phyloP scores from a whole-genome alignment of 2,888 invertebrate species.

The Schrankia costaestrigalis region DNA sequence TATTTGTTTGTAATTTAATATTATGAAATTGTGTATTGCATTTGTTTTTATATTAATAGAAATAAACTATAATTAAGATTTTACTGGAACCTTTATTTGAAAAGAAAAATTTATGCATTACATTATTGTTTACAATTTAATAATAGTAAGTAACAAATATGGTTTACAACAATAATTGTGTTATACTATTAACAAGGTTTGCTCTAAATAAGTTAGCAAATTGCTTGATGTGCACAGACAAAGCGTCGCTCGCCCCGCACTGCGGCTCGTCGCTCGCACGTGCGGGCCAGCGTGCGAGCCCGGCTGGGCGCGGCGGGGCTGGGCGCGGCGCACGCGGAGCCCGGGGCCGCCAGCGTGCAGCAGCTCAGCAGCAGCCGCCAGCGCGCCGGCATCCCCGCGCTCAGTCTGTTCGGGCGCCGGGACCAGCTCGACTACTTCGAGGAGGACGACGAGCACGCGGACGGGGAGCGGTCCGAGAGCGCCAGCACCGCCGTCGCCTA shows the following conservation, averaged over 20 bases:
- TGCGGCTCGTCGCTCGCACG: constrained; percentile 63
- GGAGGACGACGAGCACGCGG: constrained; percentile 62
- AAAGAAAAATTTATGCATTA: too few relatives aligned
- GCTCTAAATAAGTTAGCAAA: too few relatives aligned
- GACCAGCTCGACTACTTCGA: constrained; percentile 87
- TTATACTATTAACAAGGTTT: too few relatives aligned
- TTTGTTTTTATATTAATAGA: too few relatives aligned
- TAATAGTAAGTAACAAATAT: too few relatives aligned
- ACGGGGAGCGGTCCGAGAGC: constrained; percentile 42
- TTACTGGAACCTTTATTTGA: too few relatives aligned
- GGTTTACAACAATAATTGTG: too few relatives aligned
- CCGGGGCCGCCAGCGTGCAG: constrained; percentile 21
- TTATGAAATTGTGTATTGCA: too few relatives aligned
- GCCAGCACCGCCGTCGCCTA: constrained; percentile 62
- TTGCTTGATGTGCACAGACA: constrained; percentile 35
- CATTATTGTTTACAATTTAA: too few relatives aligned
- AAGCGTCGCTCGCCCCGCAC: constrained; percentile 59
- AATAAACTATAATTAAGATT: too few relatives aligned
- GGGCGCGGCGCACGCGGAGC: too few relatives aligned
- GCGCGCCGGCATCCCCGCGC: constrained; percentile 46
- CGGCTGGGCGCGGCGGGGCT: constrained; percentile 31
- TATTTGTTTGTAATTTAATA: too few relatives aligned
- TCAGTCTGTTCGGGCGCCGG: constrained; percentile 82
- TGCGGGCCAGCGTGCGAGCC: constrained; percentile 64
- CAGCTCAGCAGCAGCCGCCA: constrained; percentile 28